A percentile compares a stretch with the other conserved stretches of the same genome.
These are phyloP conservation scores for Aix galericulata DNA, from an alignment of 2,113 vertebrate genomes.

Conservation along the genomic window DNA sequence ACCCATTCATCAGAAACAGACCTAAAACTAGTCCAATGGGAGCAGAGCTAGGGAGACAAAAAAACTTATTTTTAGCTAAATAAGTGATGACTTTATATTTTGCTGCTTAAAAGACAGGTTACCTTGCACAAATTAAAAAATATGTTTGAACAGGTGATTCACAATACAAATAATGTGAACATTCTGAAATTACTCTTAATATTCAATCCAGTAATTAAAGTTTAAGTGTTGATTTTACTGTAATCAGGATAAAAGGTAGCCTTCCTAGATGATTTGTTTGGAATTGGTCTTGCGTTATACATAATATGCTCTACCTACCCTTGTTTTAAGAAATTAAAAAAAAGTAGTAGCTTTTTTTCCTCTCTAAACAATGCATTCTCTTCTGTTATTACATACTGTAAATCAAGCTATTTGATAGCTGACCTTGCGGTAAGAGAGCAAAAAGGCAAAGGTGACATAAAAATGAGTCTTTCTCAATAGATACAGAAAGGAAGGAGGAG, in stretches of 20 bases:
- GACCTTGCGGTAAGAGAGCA: conserved; percentile 40
- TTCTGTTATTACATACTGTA: conserved; percentile 51
- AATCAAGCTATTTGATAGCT: conserved; percentile 62
- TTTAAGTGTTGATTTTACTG: not conserved
- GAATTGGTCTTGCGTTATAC: not conserved
- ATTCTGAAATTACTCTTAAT: not conserved
- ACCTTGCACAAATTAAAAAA: not conserved
- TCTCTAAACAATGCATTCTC: conserved; percentile 50
- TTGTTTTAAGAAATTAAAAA: not conserved
- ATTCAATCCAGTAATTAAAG: not conserved
- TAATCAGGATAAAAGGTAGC: not conserved
- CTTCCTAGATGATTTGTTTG: not conserved
- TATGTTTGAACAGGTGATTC: not conserved
- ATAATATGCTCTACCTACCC: not conserved
- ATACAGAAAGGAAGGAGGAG: conserved; percentile 53
- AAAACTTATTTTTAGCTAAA: not conserved
- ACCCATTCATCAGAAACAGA: not conserved
- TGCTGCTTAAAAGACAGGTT: not conserved
- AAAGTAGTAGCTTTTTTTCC: not conserved
- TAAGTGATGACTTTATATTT: not conserved
- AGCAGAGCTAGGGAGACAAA: not conserved
- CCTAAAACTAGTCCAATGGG: not conserved
- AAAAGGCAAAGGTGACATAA: conserved; percentile 64
- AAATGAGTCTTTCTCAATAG: conserved; percentile 68
- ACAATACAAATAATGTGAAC: not conserved